These are phyloP conservation scores for Terrapene triunguis DNA, from an alignment of 2,113 vertebrate genomes.

Conservation along the genomic window DNA sequence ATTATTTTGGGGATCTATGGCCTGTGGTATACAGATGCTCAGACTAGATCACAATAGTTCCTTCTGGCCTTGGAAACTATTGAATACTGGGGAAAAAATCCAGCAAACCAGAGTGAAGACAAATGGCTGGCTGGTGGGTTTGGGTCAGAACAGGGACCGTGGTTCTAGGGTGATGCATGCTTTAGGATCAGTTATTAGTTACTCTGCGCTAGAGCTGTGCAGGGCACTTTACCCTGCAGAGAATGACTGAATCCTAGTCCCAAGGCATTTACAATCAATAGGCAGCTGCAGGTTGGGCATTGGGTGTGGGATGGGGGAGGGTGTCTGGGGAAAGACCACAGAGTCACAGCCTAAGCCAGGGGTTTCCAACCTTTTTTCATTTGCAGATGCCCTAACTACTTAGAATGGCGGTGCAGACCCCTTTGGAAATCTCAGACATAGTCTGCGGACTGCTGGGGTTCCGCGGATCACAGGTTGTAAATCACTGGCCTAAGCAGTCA, in stretches of 20 bases:
- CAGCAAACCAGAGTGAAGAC: background rate
- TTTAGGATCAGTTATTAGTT: background rate
- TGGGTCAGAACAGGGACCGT: background rate
- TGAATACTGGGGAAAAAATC: background rate
- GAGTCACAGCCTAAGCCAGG: background rate
- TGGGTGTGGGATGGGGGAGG: background rate
- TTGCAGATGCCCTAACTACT: too few relatives aligned
- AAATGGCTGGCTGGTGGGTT: background rate
- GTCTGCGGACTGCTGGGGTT: too few relatives aligned
- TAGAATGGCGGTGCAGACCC: too few relatives aligned
- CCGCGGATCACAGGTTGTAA: too few relatives aligned
- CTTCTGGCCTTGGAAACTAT: too few relatives aligned
- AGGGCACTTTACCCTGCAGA: too few relatives aligned
- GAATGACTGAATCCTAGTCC: too few relatives aligned
- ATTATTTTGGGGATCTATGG: too few relatives aligned
- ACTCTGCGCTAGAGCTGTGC: background rate
- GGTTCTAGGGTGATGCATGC: background rate
- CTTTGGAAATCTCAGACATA: too few relatives aligned
- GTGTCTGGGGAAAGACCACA: background rate
- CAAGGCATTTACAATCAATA: background rate
- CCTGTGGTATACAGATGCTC: too few relatives aligned
- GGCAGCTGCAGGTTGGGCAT: background rate
- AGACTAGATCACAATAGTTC: too few relatives aligned
- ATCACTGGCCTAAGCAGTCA: too few relatives aligned
- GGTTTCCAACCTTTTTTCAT: background rate